phyloP scores from a whole-genome alignment of 2,888 invertebrate species.

The Ferrisia virgata region DNA sequence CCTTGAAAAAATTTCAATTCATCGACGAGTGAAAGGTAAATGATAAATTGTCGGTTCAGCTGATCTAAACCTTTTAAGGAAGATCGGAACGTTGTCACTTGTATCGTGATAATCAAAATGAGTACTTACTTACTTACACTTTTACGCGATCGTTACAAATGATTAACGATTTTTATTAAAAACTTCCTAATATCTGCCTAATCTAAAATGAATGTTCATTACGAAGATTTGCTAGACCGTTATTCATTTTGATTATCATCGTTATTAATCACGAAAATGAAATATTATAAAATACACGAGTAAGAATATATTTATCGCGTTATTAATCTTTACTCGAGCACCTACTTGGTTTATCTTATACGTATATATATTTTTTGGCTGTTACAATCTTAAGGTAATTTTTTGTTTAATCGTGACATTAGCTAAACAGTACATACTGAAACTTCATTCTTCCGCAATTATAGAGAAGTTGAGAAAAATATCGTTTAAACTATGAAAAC shows the following conservation, averaged over 20 bases:
- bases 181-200: neutral
- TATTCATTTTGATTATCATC: neutral
- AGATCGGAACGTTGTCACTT: neutral
- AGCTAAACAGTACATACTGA: neutral
- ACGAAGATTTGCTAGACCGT: neutral
- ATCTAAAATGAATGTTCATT: neutral
- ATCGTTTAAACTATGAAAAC: neutral
- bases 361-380: neutral
- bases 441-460: neutral
- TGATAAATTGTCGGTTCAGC: neutral
- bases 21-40: conserved; percentile 5
- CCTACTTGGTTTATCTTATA: neutral
- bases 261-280: neutral
- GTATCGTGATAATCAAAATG: neutral
- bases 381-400: neutral
- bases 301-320: neutral
- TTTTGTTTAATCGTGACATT: neutral
- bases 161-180: neutral
- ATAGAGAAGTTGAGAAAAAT: neutral
- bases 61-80: neutral
- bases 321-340: neutral
- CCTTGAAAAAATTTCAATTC: neutral
- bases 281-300: neutral
- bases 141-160: neutral
- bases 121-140: too few relatives aligned